Percentiles rank a stretch among this genome's conserved stretches.
These are phyloP conservation scores for Syngnathus typhle DNA, from an alignment of 2,113 vertebrate species.

Conservation along the genomic window DNA sequence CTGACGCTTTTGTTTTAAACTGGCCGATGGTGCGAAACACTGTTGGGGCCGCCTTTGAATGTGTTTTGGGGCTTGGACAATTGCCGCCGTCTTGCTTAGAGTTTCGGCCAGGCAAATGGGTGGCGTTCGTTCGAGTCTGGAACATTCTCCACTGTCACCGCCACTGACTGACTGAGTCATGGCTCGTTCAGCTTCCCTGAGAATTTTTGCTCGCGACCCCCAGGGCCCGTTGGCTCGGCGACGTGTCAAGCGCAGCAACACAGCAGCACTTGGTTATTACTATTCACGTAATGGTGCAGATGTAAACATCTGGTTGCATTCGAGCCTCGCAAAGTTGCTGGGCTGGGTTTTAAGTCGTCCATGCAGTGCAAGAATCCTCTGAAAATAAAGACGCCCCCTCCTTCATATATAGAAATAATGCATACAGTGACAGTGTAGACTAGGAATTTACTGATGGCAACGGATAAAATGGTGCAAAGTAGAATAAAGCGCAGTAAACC, in stretches of 20 bases:
- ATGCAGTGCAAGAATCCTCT: background rate
- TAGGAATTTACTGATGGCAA: background rate
- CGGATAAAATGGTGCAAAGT: background rate
- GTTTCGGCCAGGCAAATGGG: background rate
- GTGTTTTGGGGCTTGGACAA: background rate
- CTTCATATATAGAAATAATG: too few species aligned
- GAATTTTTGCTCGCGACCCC: background rate
- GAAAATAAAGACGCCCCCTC: too few species aligned
- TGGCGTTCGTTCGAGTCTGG: background rate
- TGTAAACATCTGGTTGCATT: background rate
- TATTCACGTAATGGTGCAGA: background rate
- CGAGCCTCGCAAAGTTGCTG: background rate
- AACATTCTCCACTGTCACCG: slow-evolving; percentile 1
- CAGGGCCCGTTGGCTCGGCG: background rate
- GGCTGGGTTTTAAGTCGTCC: background rate
- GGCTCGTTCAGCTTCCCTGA: background rate
- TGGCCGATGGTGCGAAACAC: background rate
- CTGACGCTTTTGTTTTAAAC: slow-evolving; percentile 29
- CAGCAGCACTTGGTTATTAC: background rate
- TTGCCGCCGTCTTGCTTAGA: too few species aligned
- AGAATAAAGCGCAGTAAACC: background rate
- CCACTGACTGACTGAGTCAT: slow-evolving; percentile 3
- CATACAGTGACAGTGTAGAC: too few species aligned
- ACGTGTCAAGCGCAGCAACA: background rate
- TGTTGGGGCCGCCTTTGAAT: background rate